Evolutionary conservation across 2,113 vertebrate genomes (phyloP).

Genomic region (Pagrus major): DNA sequence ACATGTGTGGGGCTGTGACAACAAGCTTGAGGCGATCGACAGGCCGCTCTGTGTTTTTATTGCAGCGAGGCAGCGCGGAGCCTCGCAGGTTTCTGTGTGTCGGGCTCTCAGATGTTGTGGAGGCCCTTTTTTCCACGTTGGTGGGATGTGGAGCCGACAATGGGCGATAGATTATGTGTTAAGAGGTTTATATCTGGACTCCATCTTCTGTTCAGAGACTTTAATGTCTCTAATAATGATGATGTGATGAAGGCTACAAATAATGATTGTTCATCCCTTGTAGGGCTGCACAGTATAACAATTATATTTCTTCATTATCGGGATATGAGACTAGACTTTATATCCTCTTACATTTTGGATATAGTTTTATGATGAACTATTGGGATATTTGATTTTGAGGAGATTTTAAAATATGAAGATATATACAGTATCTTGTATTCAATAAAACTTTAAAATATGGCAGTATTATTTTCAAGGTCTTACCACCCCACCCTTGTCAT

Average conservation of each 20-base stretch:
- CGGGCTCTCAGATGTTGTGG: conserved; percentile 54
- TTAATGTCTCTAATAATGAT: not conserved
- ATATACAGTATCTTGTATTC: no score
- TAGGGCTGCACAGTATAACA: no score
- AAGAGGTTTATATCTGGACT: not conserved
- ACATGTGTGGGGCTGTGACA: conserved; percentile 62
- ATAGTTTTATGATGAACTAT: no score
- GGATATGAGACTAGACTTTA: no score
- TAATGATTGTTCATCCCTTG: not conserved
- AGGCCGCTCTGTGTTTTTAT: conserved; percentile 47
- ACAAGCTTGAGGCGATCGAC: conserved; percentile 37
- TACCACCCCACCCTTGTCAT: no score
- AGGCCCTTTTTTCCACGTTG: conserved; percentile 60
- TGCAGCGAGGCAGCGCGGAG: conserved; percentile 36
- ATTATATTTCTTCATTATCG: no score
- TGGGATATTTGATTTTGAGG: no score
- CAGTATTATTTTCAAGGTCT: no score
- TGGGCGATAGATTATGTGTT: conserved; percentile 5
- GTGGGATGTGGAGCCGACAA: conserved; percentile 43
- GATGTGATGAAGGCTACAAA: not conserved
- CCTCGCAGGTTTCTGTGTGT: conserved; percentile 62
- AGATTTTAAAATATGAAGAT: no score
- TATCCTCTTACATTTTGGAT: no score
- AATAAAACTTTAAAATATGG: no score
- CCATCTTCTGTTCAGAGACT: conserved; percentile 3